Percentiles rank a stretch among this genome's conserved stretches.
Evolutionary conservation across 2,113 vertebrate genomes (phyloP).

Genomic region (Pyrgilauda ruficollis): DNA sequence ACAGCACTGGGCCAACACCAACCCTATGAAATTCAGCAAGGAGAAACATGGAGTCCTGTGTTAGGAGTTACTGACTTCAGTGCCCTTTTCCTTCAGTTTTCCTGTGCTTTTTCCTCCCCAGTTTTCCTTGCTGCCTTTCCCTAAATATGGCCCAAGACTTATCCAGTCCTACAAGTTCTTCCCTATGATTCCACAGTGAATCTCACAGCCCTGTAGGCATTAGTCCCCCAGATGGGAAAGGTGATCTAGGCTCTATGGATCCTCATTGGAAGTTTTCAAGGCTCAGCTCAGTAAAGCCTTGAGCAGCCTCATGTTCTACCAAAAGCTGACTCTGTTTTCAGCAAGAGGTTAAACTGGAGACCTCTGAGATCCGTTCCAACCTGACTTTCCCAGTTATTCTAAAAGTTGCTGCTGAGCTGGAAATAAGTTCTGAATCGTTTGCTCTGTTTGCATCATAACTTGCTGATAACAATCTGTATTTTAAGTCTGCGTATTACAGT

Average conservation of each 20-base stretch:
- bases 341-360: background rate
- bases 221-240: background rate
- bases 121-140: background rate
- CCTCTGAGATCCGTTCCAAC: background rate
- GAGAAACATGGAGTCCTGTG: background rate
- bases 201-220: background rate
- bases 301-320: background rate
- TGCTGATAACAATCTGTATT: background rate
- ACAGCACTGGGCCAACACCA: background rate
- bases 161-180: background rate
- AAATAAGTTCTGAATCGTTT: background rate
- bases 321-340: background rate
- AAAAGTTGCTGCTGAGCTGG: background rate
- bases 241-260: background rate
- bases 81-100: background rate
- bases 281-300: background rate
- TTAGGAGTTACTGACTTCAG: background rate
- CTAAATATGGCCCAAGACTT: background rate
- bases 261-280: background rate
- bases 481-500: background rate
- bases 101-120: background rate
- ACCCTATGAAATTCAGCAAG: background rate
- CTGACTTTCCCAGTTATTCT: background rate
- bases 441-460: background rate
- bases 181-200: background rate